Evolutionary conservation across 2,888 invertebrate species (phyloP), one percentile per base, ranked within the genome.

Genomic region (Spisula subtruncata): DNA sequence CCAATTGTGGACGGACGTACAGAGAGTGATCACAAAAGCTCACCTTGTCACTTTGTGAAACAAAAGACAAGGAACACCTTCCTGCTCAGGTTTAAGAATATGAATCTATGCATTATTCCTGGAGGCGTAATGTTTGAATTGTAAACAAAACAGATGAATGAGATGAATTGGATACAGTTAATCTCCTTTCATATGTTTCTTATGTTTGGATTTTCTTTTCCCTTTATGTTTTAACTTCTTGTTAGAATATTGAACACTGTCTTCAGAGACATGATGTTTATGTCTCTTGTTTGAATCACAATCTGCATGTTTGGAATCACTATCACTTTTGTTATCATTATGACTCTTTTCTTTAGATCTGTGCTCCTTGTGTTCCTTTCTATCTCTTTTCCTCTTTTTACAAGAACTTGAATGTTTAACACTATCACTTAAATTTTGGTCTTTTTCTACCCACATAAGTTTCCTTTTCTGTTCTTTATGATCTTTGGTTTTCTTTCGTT

Each of bases 191-290:
- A 12, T 32, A 75, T 35, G 75, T 16, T 75, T 66, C n/a, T 66
- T 75, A 32, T 75, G 75, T 75, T 75, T 75, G 12, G 75, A 75
- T 75, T 75, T 75, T 18, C 35, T 75, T 75, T 75, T 75, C 75
- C 25, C 25, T n/a, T 75, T 75, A 75, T 75, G 75, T 35, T 75
- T 75, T 35, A 25, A 35, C 35, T 32, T 75, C 20, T 75, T 75
- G 18, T 20, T 75, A 35, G 29, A 35, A 32, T 35, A 25, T 6
- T 75, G 32, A 16, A 5, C 12, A 32, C 0, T 35, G 29, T 32
- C 35, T 25, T 60, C 8, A 18, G 16, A 4, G 16, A 35, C 18
- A 25, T 20, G 35, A 18, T 20, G 14, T 32, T 75, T 35, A 29
- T 75, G 32, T 75, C 32, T 75, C 32, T 20, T 75, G 2, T 32